Conservation (phyloP, 2,797 vertebrate genomes). For the Vireo griseus region DNA sequence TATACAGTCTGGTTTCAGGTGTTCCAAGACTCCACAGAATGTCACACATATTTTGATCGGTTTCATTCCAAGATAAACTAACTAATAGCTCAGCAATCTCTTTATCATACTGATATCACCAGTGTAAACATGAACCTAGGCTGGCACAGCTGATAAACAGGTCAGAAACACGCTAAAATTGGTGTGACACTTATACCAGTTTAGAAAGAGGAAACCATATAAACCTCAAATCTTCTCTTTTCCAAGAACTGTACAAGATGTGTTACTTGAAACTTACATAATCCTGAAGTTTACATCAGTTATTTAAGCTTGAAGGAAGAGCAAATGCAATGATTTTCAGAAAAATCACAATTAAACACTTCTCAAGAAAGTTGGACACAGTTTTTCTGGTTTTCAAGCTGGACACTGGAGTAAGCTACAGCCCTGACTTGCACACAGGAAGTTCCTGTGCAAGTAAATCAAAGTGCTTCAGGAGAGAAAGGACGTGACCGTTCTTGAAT, state of each 20-base stretch:
- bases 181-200: neutral
- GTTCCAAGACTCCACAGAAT: neutral
- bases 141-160: neutral
- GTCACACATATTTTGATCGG: neutral
- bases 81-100: neutral
- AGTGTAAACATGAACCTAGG: neutral
- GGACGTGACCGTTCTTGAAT: accelerated
- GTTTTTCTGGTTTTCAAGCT: neutral
- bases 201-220: neutral
- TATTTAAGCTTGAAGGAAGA: neutral
- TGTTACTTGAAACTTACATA: neutral
- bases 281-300: neutral
- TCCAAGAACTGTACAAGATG: neutral
- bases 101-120: neutral
- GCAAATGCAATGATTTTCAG: neutral
- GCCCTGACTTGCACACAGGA: neutral
- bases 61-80: neutral
- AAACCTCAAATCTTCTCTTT: neutral
- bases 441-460: neutral
- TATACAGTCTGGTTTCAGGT: neutral
- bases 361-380: neutral
- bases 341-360: neutral
- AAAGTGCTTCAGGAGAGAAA: neutral
- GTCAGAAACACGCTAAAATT: neutral
- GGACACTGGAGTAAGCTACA: neutral